These are phyloP conservation scores for Pterocles burchelli DNA, from an alignment of 2,113 vertebrate genomes.

Conservation along the genomic window DNA sequence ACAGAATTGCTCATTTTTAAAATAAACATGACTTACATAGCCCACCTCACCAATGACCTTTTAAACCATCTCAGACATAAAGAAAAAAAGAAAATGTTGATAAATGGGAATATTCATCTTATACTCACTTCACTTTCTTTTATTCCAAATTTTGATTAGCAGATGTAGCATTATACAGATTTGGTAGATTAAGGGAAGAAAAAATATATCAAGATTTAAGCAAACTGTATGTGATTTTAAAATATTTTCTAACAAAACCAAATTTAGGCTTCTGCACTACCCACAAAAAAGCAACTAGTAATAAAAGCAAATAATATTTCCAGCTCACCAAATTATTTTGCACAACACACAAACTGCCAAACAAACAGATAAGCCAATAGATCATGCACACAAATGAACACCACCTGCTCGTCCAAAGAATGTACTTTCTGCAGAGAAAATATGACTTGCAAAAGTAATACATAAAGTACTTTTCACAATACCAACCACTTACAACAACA, in stretches of 20 bases:
- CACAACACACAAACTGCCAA: not conserved
- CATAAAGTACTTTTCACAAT: fast-evolving
- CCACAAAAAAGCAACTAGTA: not conserved
- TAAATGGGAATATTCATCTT: not conserved
- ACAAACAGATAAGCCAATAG: fast-evolving
- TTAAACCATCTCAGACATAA: not conserved
- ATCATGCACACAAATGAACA: not conserved
- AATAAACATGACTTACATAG: not conserved
- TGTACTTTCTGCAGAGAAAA: not conserved
- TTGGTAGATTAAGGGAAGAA: not conserved
- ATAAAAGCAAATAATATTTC: not conserved
- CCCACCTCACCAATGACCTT: not conserved
- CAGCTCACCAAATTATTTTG: not conserved
- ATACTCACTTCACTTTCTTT: not conserved
- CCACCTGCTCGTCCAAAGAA: not conserved
- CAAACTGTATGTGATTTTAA: not conserved
- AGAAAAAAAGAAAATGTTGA: not conserved
- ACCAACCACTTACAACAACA: not conserved
- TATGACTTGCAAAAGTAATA: fast-evolving
- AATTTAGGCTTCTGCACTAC: not conserved
- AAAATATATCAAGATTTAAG: not conserved
- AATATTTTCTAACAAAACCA: not conserved
- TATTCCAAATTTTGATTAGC: not conserved
- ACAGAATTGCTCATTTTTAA: not conserved
- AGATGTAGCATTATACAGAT: not conserved